Conservation (phyloP, 2,888 invertebrate species). For the Tenodera sinensis region DNA sequence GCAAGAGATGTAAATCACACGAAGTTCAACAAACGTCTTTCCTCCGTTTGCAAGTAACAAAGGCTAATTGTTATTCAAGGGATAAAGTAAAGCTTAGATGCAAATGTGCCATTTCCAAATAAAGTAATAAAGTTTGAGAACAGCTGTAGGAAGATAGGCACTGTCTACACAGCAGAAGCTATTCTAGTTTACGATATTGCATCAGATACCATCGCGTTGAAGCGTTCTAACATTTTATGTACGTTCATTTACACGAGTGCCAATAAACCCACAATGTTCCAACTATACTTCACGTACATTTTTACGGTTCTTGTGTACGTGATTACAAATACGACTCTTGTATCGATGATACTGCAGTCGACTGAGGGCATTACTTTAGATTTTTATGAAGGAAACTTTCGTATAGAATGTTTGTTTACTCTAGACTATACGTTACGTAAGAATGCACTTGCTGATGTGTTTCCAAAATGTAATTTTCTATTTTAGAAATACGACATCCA, state of each 20-base stretch:
- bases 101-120: background rate
- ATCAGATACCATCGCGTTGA: background rate
- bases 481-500: too few relatives aligned
- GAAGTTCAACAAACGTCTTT: too few relatives aligned
- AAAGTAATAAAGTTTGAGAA: background rate
- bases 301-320: background rate
- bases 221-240: background rate
- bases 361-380: background rate
- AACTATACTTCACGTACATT: background rate
- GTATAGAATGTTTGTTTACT: too few relatives aligned
- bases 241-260: background rate
- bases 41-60: too few relatives aligned
- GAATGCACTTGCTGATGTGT: too few relatives aligned
- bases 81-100: background rate
- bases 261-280: background rate
- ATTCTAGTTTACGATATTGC: background rate
- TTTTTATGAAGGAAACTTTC: background rate
- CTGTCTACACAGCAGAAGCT: background rate
- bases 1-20: too few relatives aligned
- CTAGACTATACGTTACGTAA: too few relatives aligned
- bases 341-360: background rate
- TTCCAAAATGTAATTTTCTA: too few relatives aligned
- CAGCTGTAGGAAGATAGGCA: background rate
- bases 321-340: background rate
- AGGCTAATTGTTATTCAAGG: too few relatives aligned